These are phyloP conservation scores for Orientallactaga sibirica DNA, from an alignment of 2,797 vertebrate genomes.

Conservation along the genomic window DNA sequence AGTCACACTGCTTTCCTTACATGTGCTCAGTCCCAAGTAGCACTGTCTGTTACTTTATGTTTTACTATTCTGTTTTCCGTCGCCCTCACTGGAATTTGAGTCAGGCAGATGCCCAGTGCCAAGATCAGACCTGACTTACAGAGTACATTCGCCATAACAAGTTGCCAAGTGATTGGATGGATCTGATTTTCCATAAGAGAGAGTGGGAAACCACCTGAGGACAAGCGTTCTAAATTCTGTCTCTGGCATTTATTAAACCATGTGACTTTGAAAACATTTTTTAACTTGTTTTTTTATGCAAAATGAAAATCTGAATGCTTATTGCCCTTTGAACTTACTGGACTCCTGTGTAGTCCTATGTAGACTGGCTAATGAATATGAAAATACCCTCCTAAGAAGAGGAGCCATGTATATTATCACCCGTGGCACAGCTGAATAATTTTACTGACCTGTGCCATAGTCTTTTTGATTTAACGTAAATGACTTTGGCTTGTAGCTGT, in stretches of 20 bases:
- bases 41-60: neutral
- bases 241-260: neutral
- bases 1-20: neutral
- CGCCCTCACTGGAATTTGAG: neutral
- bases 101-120: neutral
- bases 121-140: neutral
- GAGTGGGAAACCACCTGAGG: neutral
- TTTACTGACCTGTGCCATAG: neutral
- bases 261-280: neutral
- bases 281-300: slow-evolving; percentile 1
- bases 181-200: neutral
- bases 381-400: neutral
- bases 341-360: neutral
- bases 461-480: neutral
- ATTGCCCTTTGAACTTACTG: neutral
- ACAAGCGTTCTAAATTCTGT: neutral
- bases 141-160: neutral
- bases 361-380: neutral
- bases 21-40: neutral
- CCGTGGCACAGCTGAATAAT: neutral
- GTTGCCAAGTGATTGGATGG: neutral
- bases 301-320: neutral
- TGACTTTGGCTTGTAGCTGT: neutral
- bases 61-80: neutral
- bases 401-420: neutral